These are phyloP conservation scores for Thera obeliscata DNA, from an alignment of 2,888 invertebrate species.

Conservation along the genomic window DNA sequence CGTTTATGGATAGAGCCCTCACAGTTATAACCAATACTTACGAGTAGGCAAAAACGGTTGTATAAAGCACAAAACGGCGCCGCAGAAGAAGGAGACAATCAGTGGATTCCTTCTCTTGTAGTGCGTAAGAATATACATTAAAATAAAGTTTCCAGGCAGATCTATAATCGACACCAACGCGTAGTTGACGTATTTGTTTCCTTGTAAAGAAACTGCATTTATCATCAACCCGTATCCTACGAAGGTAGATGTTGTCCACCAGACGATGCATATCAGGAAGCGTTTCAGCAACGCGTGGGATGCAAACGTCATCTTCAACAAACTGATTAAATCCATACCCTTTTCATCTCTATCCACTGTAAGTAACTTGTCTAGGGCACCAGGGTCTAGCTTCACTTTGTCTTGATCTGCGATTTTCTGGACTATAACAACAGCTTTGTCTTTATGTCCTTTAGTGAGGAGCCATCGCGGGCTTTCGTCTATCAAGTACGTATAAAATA, in stretches of 20 bases:
- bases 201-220: conserved; percentile 89
- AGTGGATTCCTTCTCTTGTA: conserved; percentile 84
- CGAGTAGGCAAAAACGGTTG: conserved; percentile 85
- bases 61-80: conserved; percentile 83
- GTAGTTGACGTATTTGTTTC: conserved; percentile 91
- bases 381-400: conserved; percentile 60
- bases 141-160: conserved; percentile 83
- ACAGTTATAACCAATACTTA: conserved; percentile 53
- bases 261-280: conserved; percentile 68
- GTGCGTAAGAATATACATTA: conserved; percentile 81
- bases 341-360: conserved; percentile 50
- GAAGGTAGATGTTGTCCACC: conserved; percentile 88
- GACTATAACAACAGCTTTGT: conserved; percentile 86
- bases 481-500: conserved; percentile 86
- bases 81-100: conserved; percentile 80
- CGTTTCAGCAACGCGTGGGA: conserved; percentile 63
- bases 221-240: conserved; percentile 91
- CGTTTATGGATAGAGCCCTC: too few species aligned
- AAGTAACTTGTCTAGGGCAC: conserved; percentile 50
- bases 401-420: conserved; percentile 83
- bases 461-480: conserved; percentile 93
- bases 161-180: conserved; percentile 84
- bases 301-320: conserved; percentile 63
- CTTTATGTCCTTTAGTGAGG: conserved; percentile 87
- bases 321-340: conserved; percentile 48